These are phyloP conservation scores for Peromyscus nudipes DNA, from an alignment of 2,797 vertebrate genomes.

Conservation along the genomic window DNA sequence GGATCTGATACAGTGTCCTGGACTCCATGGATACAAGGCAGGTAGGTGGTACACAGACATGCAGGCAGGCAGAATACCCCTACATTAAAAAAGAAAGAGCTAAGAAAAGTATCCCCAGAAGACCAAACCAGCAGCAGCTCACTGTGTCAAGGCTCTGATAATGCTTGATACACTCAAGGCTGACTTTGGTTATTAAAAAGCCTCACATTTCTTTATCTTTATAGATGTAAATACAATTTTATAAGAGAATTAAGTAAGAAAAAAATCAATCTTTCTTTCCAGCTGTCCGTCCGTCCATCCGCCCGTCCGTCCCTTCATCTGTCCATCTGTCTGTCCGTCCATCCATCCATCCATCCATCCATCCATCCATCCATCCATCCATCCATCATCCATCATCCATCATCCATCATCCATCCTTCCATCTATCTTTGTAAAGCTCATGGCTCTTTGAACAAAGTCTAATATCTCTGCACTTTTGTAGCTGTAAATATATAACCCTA, in stretches of 20 bases:
- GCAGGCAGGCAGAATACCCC: neutral
- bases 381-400: too few species aligned
- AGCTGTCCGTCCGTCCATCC: too few species aligned
- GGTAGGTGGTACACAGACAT: neutral
- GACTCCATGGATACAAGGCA: neutral
- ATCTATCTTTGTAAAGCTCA: neutral
- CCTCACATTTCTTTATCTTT: neutral
- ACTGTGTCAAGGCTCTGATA: neutral
- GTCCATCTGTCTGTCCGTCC: too few species aligned
- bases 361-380: too few species aligned
- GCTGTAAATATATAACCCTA: constrained; percentile 16
- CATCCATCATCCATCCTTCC: too few species aligned
- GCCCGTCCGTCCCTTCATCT: too few species aligned
- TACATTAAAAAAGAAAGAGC: neutral
- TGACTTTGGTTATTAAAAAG: constrained; percentile 9
- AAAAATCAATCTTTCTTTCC: neutral
- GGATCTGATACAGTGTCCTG: neutral
- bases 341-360: neutral
- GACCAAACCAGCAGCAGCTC: neutral
- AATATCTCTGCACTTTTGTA: constrained; percentile 5
- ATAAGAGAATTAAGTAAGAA: neutral
- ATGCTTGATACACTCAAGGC: neutral
- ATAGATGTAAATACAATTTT: neutral
- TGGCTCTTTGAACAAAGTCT: constrained; percentile 42
- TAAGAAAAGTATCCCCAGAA: neutral